Evolutionary conservation across 2,888 invertebrate genomes (phyloP).

Genomic region (Drosophila robusta): DNA sequence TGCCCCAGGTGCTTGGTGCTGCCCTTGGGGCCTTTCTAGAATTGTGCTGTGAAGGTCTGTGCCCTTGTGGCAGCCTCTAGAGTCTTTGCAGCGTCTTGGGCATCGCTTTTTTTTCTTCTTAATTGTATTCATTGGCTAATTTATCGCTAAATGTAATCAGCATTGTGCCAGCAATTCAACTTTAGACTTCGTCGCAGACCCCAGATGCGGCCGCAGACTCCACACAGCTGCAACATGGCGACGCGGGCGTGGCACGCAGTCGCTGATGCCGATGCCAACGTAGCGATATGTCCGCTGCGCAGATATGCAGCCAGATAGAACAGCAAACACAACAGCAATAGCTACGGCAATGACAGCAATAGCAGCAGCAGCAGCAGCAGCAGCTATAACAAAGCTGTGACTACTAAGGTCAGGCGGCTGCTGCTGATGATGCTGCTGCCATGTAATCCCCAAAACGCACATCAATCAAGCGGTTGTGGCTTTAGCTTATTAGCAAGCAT

Average conservation of each 20-base stretch:
- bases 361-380: slow-evolving; percentile 18
- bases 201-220: slow-evolving; percentile 21
- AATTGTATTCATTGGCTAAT: slow-evolving; percentile 80
- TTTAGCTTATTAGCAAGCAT: slow-evolving; percentile 70
- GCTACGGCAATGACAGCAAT: slow-evolving; percentile 15
- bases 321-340: slow-evolving; percentile 32
- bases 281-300: slow-evolving; percentile 47
- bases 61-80: slow-evolving; percentile 55
- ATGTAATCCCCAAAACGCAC: slow-evolving; percentile 72
- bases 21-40: slow-evolving; percentile 69
- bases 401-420: slow-evolving; percentile 53
- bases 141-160: slow-evolving; percentile 78
- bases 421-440: slow-evolving; percentile 7
- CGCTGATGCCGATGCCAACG: slow-evolving; percentile 59
- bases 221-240: slow-evolving; percentile 51
- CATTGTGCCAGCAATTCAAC: slow-evolving; percentile 69
- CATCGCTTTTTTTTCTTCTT: slow-evolving; percentile 45
- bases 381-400: slow-evolving; percentile 22
- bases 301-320: slow-evolving; percentile 65
- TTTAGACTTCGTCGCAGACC: slow-evolving; percentile 42
- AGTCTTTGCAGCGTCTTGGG: slow-evolving; percentile 9
- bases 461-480: slow-evolving; percentile 61
- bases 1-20: slow-evolving; percentile 9
- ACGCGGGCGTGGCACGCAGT: slow-evolving; percentile 66
- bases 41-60: slow-evolving; percentile 63